Conservation (phyloP, 2,113 vertebrate species). For the Chiloscyllium plagiosum region DNA sequence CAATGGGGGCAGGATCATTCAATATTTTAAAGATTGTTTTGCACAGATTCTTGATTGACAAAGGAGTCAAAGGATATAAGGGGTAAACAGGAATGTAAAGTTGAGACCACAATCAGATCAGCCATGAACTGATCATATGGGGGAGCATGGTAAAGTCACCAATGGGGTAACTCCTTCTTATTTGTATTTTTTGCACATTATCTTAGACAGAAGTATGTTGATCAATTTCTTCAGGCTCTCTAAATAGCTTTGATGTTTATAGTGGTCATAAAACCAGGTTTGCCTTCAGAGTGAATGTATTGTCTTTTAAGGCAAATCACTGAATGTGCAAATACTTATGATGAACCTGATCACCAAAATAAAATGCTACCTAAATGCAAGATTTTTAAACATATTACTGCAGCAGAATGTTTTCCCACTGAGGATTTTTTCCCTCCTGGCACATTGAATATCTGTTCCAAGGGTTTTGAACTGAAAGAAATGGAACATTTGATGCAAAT, state of each 20-base stretch:
- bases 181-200: too few species aligned
- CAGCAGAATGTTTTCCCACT: not conserved
- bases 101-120: too few species aligned
- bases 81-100: too few species aligned
- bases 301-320: not conserved
- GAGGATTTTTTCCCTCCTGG: not conserved
- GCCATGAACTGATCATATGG: too few species aligned
- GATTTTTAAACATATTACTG: not conserved
- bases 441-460: not conserved
- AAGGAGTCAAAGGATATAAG: too few species aligned
- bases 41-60: too few species aligned
- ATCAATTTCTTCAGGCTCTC: not conserved
- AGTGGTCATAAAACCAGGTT: not conserved
- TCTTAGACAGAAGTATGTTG: not conserved
- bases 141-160: too few species aligned
- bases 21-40: too few species aligned
- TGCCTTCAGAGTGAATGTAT: not conserved
- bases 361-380: not conserved
- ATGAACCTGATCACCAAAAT: not conserved
- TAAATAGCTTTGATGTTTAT: not conserved
- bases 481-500: not conserved
- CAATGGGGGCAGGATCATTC: too few species aligned
- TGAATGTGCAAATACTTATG: not conserved
- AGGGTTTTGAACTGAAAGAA: not conserved
- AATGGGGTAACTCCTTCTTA: too few species aligned